These are phyloP conservation scores for Muricea muricata DNA, from an alignment of 92 coral and sea anemone species.

Conservation along the genomic window DNA sequence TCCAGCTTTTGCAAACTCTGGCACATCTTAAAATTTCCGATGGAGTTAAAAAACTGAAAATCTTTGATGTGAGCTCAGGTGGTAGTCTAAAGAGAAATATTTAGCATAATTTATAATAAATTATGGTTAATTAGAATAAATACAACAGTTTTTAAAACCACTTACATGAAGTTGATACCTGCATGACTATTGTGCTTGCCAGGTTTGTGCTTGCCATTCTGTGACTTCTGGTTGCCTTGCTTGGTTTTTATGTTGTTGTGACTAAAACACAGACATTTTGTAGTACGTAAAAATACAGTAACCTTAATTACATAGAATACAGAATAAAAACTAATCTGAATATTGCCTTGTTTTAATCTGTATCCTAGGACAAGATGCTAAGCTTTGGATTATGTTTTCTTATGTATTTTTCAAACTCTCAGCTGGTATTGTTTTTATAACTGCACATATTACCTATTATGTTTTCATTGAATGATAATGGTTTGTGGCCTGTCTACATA, in stretches of 20 bases:
- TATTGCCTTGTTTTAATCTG: too few relatives aligned
- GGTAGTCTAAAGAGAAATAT: slow-evolving; percentile 72
- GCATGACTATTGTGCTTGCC: background rate
- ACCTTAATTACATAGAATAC: too few relatives aligned
- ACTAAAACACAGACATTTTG: background rate
- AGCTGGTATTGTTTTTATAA: too few relatives aligned
- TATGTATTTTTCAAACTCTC: too few relatives aligned
- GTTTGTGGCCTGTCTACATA: too few relatives aligned
- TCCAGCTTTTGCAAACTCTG: slow-evolving; percentile 86
- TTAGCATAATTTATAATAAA: background rate
- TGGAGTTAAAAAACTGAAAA: slow-evolving; percentile 79
- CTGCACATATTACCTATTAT: too few relatives aligned
- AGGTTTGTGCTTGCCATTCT: background rate
- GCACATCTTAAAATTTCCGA: slow-evolving; percentile 81
- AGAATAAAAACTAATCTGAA: too few relatives aligned
- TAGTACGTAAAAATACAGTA: too few relatives aligned
- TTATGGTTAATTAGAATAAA: background rate
- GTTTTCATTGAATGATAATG: too few relatives aligned
- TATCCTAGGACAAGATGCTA: too few relatives aligned
- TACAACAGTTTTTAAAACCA: background rate
- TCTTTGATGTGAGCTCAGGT: slow-evolving; percentile 80
- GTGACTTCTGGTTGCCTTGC: background rate
- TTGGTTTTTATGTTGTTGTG: background rate
- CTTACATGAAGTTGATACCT: slow-evolving; percentile 11
- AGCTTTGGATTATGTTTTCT: too few relatives aligned